phyloP scores from a whole-genome alignment of 2,113 vertebrate genomes.

The Sinocyclocheilus grahami region DNA sequence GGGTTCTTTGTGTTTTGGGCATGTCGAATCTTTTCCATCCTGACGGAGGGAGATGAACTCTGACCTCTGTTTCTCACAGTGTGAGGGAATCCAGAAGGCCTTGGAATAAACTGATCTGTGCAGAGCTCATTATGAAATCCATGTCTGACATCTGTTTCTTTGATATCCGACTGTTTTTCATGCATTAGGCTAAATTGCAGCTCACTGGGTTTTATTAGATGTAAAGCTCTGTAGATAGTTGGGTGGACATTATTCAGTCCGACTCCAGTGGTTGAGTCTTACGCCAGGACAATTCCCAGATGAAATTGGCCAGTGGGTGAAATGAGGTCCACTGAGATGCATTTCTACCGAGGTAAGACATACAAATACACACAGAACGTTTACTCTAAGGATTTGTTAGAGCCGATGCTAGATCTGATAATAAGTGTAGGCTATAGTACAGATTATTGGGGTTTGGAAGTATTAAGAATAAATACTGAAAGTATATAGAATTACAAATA shows the following conservation, averaged over 20 bases:
- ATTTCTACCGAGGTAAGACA: neutral
- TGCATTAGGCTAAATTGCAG: neutral
- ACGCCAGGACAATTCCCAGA: neutral
- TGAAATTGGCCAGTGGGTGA: conserved; percentile 3
- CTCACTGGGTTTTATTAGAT: conserved; percentile 10
- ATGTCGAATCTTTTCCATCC: conserved; percentile 20
- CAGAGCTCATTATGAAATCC: conserved; percentile 8
- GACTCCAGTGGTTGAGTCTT: no score
- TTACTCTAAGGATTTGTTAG: neutral
- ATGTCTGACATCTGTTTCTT: conserved; percentile 26
- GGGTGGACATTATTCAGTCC: neutral
- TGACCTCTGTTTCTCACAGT: neutral
- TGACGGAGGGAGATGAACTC: conserved; percentile 7
- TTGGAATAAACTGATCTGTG: neutral
- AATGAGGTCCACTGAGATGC: conserved; percentile 3
- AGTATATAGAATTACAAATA: neutral
- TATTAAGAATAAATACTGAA: neutral
- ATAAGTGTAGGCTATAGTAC: neutral
- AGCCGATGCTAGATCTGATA: neutral
- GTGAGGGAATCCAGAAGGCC: neutral
- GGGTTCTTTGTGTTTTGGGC: conserved; percentile 41
- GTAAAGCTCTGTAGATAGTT: neutral
- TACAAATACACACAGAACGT: neutral
- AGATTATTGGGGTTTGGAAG: neutral
- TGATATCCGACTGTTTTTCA: neutral